These are phyloP conservation scores for Hypotaenidia philippensis DNA, from an alignment of 2,797 vertebrate species.

Conservation along the genomic window DNA sequence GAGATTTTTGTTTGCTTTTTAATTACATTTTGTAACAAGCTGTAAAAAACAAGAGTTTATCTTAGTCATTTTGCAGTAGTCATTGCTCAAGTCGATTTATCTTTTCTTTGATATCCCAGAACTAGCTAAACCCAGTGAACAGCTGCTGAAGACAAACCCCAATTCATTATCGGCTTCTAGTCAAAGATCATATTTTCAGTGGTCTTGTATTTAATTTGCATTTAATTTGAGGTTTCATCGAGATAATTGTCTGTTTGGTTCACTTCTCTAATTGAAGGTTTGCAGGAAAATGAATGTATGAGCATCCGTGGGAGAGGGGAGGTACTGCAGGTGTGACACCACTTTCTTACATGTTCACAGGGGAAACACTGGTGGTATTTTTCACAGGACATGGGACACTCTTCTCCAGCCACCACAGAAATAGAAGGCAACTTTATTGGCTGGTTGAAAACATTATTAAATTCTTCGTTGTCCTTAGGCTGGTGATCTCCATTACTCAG, in stretches of 20 bases:
- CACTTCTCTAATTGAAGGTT: constrained; percentile 58
- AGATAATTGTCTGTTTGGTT: constrained; percentile 62
- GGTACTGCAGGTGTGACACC: not conserved
- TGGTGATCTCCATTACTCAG: not conserved
- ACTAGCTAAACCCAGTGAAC: not conserved
- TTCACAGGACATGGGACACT: not conserved
- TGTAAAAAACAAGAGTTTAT: constrained; percentile 13
- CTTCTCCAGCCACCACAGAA: not conserved
- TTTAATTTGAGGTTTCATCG: constrained; percentile 70
- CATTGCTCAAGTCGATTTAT: not conserved
- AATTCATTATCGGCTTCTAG: constrained; percentile 8
- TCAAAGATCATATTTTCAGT: constrained; percentile 39
- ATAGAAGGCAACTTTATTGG: not conserved
- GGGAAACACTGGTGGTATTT: accelerated
- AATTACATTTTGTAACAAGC: not conserved
- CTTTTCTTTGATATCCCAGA: constrained; percentile 19
- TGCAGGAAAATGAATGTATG: constrained; percentile 51
- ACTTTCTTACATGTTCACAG: not conserved
- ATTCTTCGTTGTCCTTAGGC: not conserved
- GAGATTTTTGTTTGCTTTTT: not conserved
- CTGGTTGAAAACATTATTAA: not conserved
- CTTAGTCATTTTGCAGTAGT: constrained; percentile 20
- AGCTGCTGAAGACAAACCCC: not conserved
- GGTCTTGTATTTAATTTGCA: constrained; percentile 59
- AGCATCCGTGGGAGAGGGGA: not conserved